Conservation (phyloP, 2,797 vertebrate genomes). For the Lophotriccus pileatus region DNA sequence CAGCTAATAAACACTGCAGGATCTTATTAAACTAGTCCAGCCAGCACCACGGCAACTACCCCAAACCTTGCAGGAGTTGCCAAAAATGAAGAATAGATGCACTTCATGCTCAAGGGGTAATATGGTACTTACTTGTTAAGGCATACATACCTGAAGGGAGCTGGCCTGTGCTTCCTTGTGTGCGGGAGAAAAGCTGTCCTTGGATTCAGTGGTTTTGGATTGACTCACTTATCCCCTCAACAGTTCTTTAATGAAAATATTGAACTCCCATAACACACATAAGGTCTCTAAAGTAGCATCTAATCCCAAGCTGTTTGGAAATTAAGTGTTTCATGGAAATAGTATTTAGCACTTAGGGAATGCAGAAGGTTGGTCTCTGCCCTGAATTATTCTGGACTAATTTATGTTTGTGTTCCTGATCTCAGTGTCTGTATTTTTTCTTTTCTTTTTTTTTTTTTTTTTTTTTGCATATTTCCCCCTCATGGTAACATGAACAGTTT, state of each 20-base stretch:
- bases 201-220: background rate
- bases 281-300: background rate
- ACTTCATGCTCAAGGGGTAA: background rate
- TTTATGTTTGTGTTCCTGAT: background rate
- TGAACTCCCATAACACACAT: background rate
- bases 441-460: background rate
- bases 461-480: accelerated
- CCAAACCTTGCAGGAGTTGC: background rate
- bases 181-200: background rate
- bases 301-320: background rate
- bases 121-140: background rate
- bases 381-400: background rate
- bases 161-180: background rate
- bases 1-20: conserved; percentile 38
- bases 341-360: background rate
- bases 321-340: background rate
- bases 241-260: background rate
- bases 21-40: background rate
- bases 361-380: background rate
- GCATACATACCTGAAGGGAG: background rate
- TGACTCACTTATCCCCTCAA: background rate
- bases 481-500: background rate
- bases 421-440: background rate
- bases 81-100: background rate
- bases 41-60: background rate